Evolutionary conservation across 2,888 invertebrate species (phyloP).

Genomic region (Hirtodrosophila cameraria): DNA sequence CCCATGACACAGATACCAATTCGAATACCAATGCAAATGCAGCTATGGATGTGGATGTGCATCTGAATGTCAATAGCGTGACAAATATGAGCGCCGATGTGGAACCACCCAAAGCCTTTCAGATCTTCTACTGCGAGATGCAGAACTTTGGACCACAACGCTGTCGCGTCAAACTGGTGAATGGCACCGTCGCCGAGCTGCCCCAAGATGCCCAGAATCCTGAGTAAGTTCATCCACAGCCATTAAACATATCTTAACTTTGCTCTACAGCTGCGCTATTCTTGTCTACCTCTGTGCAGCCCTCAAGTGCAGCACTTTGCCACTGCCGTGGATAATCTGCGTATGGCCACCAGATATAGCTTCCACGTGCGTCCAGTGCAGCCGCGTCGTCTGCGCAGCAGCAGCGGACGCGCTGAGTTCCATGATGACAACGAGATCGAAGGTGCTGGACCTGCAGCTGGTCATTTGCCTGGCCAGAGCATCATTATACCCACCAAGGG

Average conservation of each 20-base stretch:
- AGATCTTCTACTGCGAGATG: constrained; percentile 91
- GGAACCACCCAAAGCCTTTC: constrained; percentile 86
- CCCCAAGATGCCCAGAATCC: constrained; percentile 13
- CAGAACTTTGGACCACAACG: constrained; percentile 92
- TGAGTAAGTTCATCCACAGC: constrained; percentile 30
- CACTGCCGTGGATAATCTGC: constrained; percentile 88
- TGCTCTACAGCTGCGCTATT: constrained; percentile 6
- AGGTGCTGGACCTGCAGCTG: constrained; percentile 70
- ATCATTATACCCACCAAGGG: constrained; percentile 92
- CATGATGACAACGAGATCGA: constrained; percentile 83
- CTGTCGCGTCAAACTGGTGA: constrained; percentile 86
- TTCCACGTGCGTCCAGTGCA: constrained; percentile 88
- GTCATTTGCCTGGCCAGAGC: constrained; percentile 87
- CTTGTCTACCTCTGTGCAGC: constrained; percentile 31
- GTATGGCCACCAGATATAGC: constrained; percentile 93
- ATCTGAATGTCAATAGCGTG: constrained; percentile 52
- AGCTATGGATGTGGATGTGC: constrained; percentile 13
- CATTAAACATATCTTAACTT: constrained; percentile 13
- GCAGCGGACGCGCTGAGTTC: constrained; percentile 82
- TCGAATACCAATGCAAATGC: constrained; percentile 27
- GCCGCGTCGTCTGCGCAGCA: constrained; percentile 81
- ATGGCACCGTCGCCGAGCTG: constrained; percentile 60
- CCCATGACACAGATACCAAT: constrained; percentile 59
- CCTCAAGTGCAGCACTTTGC: constrained; percentile 85
- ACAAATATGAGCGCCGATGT: constrained; percentile 76